Evolutionary conservation across 2,113 vertebrate species (phyloP), one percentile per base, ranked within the genome.

Genomic region (Potamarius usumacintae): DNA sequence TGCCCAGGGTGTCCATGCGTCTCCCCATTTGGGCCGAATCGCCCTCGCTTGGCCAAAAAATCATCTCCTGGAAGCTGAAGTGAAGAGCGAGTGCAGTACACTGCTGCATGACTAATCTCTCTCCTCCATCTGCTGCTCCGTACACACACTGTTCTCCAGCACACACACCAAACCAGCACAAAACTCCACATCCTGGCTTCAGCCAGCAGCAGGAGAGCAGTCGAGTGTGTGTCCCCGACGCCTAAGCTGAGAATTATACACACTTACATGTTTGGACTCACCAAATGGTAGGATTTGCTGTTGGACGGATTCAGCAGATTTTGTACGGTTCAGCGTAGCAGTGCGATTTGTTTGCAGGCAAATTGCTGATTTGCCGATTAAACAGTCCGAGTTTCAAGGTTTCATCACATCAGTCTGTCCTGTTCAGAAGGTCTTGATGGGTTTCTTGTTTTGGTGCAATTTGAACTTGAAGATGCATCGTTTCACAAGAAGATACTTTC

Each of bases 41-140:
- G 20, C 83, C 78, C 71, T 58, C 81, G 81, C 81, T 89, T 88
- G 84, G 91, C 89, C 71, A 57, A 69, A 79, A 84, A n/a, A 34
- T n/a, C 10, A 53, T 79, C 82, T 86, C 86, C 90, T 88, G 84
- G 82, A 91, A 89, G 90, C 87, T 88, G 84, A 84, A 89, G 77
- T 78, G 86, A 78, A 86, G 86, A 85, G 81, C 83, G 87, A 86
- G 88, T 88, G 86, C 79, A 88, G 86, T 84, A 89, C 88, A 85
- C 72, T 89, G 84, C 86, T 85, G 89, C 86, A 88, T 90, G 91
- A 92, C 90, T 91, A 92, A 92, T 92, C 91, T 91, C 78, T 55
- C 78, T 86, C 82, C 80, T 87, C 89, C 90, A 91, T 92, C 90
- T 92, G 91, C 88, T 89, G 80, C 86, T 62, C 84, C 15, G 78